Evolutionary conservation across 2,113 vertebrate genomes (phyloP).

Genomic region (Pangasianodon hypophthalmus): DNA sequence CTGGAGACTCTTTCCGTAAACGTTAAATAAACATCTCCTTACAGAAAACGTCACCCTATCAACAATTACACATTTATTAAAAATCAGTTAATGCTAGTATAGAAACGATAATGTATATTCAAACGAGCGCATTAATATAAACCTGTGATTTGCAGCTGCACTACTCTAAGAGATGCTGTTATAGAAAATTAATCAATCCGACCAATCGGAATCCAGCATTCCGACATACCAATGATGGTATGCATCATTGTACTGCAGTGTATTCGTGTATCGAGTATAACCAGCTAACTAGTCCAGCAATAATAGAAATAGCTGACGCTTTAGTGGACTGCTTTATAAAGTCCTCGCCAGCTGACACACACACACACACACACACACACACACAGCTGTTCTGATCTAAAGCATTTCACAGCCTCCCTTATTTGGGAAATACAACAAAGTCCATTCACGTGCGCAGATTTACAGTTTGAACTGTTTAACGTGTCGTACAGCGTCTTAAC

Average conservation of each 20-base stretch:
- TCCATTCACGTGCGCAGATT: background rate
- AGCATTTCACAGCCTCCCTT: slow-evolving; percentile 5
- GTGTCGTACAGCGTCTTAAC: slow-evolving; percentile 49
- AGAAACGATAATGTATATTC: background rate
- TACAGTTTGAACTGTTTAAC: background rate
- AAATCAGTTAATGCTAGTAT: background rate
- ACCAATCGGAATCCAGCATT: background rate
- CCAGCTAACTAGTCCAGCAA: background rate
- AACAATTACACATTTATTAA: background rate
- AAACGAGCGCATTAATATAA: background rate
- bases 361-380: slow-evolving; percentile 13
- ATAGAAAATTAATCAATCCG: background rate
- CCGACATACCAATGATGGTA: background rate
- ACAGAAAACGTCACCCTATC: background rate
- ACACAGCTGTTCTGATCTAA: slow-evolving; percentile 22
- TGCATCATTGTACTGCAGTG: background rate
- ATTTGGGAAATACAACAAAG: slow-evolving; percentile 23
- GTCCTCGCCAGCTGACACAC: slow-evolving; percentile 74
- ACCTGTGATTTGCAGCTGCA: background rate
- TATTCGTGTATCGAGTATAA: background rate
- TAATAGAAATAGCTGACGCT: slow-evolving; percentile 9
- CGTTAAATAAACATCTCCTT: background rate
- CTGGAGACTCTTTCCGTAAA: background rate
- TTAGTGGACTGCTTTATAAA: slow-evolving; percentile 14
- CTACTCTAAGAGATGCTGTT: background rate